Conservation (phyloP, 2,797 vertebrate species). For the Chaunax sp. region DNA sequence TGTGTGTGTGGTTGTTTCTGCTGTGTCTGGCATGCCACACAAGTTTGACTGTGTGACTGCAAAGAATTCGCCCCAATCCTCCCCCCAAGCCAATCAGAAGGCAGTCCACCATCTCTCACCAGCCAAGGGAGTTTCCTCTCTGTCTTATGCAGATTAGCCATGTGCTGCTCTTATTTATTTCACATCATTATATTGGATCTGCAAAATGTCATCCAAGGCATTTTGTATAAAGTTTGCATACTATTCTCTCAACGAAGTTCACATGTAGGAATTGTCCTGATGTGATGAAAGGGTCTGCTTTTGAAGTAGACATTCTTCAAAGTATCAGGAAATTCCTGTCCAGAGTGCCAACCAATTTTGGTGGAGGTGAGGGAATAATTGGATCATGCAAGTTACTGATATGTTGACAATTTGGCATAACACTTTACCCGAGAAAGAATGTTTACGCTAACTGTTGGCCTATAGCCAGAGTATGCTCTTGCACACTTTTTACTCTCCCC, state of each 20-base stretch:
- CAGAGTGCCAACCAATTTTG: neutral
- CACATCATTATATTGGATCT: constrained; percentile 83
- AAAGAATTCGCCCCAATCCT: constrained; percentile 80
- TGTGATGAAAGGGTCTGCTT: neutral
- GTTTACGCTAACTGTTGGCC: neutral
- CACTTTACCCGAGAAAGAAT: neutral
- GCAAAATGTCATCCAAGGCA: constrained; percentile 85
- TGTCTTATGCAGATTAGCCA: constrained; percentile 99
- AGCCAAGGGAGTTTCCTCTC: constrained; percentile 92
- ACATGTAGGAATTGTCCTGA: constrained; percentile 27
- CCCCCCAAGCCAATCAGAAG: constrained; percentile 86
- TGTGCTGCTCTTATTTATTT: constrained; percentile 95
- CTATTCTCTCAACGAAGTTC: constrained; percentile 19
- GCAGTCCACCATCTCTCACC: constrained; percentile 89
- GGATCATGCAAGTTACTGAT: neutral
- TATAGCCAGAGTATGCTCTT: constrained; percentile 9
- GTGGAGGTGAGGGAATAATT: neutral
- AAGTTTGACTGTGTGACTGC: constrained; percentile 75
- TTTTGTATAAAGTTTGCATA: constrained; percentile 75
- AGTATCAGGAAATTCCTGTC: neutral
- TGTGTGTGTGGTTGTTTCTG: constrained; percentile 36
- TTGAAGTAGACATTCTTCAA: neutral
- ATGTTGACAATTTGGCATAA: neutral
- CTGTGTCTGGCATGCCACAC: constrained; percentile 65
- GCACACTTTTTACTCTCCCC: constrained; percentile 42